Evolutionary conservation across 2,113 vertebrate genomes (phyloP), one percentile per base, ranked within the genome.

Genomic region (Prolemur simus): DNA sequence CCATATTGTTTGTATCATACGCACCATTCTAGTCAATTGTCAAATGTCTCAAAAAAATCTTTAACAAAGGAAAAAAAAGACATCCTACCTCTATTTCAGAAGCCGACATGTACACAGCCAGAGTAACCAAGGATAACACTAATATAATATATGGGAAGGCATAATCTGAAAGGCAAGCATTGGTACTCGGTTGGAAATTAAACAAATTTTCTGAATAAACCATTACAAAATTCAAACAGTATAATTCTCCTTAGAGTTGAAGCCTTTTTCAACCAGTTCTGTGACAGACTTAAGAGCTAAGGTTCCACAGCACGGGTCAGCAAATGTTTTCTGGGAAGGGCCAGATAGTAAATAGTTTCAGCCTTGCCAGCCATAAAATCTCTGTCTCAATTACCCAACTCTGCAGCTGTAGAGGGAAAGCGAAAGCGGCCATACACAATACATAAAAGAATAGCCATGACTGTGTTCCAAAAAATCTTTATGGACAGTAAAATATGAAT

Each of bases 61-160:
- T 74, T 78, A 95, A 90, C 5, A 34, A 0, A 95, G 5, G 18
- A 63, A 96, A 90, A 21, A 23, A 21, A 39, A 1, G 17, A 87
- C 93, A 27, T 96, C 98, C 97, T 98, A 99, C 99, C 99, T 99
- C 99, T 93, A 99, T 99, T 98, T 99, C 99, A 77, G 99, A 99
- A 97, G 99, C 99, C 20, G 99, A 99, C 99, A 99, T 99, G 98
- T 99, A 99, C 4, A 99, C 99, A 87, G 99, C 99, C 97, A 99
- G 97, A 0, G 99, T 99, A 45, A 99, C 99, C 97, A 99, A 97
- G 14, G 99, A 99, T 92, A 99, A 97, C 39, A 99, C 99, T 97
- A 99, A 98, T 78, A 99, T 99, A 96, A 99, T 99, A 97, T 99
- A 99, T 0, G 99, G 99, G 86, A 99, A 99, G 2, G 99, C 99